A percentile compares a stretch with the other conserved stretches of the same genome.
phyloP scores from a whole-genome alignment of 2,113 vertebrate genomes.

The Chrysemys picta region DNA sequence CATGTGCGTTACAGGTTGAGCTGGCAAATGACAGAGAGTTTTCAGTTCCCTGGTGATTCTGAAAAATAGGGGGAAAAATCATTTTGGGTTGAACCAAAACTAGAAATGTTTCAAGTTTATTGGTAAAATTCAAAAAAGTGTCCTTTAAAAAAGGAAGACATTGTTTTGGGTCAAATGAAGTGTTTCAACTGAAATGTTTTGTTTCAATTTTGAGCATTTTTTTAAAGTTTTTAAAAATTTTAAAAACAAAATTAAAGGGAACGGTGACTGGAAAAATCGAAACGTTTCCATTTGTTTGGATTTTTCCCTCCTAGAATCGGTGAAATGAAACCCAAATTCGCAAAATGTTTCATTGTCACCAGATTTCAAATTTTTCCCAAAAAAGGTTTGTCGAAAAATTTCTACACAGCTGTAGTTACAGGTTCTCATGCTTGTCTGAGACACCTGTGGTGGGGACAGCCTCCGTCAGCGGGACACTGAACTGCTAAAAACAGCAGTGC shows the following conservation, averaged over 20 bases:
- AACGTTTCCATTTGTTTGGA: not conserved
- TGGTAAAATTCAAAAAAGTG: too few species aligned
- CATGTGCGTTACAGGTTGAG: not conserved
- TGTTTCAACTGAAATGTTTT: not conserved
- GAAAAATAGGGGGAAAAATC: not conserved
- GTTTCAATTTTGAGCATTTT: not conserved
- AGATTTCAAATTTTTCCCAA: not conserved
- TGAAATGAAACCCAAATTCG: not conserved
- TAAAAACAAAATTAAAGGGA: not conserved
- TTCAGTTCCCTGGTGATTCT: not conserved
- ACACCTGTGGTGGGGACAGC: too few species aligned
- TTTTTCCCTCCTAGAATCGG: not conserved
- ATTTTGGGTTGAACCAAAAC: too few species aligned
- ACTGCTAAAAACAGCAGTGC: too few species aligned
- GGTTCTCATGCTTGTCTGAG: not conserved
- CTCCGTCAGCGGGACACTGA: too few species aligned
- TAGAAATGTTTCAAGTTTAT: too few species aligned
- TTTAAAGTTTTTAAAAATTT: not conserved
- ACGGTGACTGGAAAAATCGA: not conserved
- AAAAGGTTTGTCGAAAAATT: not conserved
- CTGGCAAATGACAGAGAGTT: not conserved
- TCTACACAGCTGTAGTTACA: not conserved
- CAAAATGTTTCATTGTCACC: not conserved
- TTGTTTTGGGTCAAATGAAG: not conserved
- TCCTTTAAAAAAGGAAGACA: too few species aligned